Evolutionary conservation across 2,113 vertebrate species (phyloP).

Genomic region (Psettodes erumei): DNA sequence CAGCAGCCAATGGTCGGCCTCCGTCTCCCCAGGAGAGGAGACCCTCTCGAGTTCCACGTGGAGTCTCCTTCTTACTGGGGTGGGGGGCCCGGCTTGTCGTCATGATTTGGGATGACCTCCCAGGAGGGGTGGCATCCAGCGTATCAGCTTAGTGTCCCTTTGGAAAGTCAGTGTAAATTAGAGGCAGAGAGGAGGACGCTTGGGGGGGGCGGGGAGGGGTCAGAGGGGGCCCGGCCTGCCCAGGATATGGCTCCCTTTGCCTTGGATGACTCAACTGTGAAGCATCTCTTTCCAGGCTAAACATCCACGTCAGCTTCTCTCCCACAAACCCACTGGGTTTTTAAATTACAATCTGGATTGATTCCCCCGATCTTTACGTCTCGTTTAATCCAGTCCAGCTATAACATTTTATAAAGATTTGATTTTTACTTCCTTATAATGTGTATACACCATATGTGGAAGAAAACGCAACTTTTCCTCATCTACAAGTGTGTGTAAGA

Average conservation of each 20-base stretch:
- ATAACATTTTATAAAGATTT: no score
- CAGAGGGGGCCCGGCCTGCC: constrained; percentile 51
- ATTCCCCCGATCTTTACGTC: constrained; percentile 21
- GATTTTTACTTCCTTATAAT: no score
- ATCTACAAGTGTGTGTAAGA: not conserved
- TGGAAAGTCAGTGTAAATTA: constrained; percentile 46
- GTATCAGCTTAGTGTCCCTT: constrained; percentile 13
- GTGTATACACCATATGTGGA: not conserved
- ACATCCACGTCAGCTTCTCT: constrained; percentile 70
- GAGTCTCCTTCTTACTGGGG: constrained; percentile 46
- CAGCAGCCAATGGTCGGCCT: constrained; percentile 18
- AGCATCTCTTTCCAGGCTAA: constrained; percentile 63
- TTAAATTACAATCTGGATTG: constrained; percentile 24
- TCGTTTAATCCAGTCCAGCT: constrained; percentile 17
- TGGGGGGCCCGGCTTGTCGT: not conserved
- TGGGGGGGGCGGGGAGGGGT: constrained; percentile 53
- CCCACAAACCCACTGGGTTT: constrained; percentile 43
- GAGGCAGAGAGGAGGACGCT: constrained; percentile 36
- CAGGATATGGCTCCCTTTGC: constrained; percentile 53
- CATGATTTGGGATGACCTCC: constrained; percentile 46
- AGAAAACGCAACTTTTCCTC: not conserved
- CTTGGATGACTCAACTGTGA: constrained; percentile 75
- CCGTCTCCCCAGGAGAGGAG: constrained; percentile 21
- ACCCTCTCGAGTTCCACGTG: constrained; percentile 44
- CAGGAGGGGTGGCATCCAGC: constrained; percentile 30